Evolutionary conservation across 2,888 invertebrate species (phyloP).

Genomic region (Argyra leucocephala): DNA sequence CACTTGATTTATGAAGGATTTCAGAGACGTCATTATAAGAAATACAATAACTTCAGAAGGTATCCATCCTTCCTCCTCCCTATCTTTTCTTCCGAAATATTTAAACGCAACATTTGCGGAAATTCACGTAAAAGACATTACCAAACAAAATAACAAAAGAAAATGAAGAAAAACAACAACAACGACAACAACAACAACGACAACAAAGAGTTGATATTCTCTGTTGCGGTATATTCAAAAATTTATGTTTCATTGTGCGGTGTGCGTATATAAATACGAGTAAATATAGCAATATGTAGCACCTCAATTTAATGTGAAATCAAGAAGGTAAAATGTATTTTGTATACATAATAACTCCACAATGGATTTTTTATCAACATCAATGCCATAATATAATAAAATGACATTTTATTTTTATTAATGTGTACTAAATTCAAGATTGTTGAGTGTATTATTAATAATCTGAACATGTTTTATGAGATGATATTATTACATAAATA

Average conservation of each 20-base stretch:
- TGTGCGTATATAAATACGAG: neutral
- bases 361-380: neutral
- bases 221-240: neutral
- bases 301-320: neutral
- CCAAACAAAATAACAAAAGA: neutral
- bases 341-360: no score
- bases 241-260: no score
- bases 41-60: neutral
- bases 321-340: no score
- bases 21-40: neutral
- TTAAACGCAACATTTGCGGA: neutral
- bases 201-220: neutral
- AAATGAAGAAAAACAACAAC: neutral
- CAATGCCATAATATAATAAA: neutral
- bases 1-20: neutral
- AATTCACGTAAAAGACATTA: neutral
- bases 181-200: neutral
- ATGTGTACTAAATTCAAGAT: neutral
- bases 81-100: neutral
- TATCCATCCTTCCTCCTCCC: neutral
- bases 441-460: neutral
- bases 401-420: neutral
- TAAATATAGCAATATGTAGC: neutral
- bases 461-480: neutral
- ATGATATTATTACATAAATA: no score